phyloP scores from a whole-genome alignment of 2,797 vertebrate species.

The Morelia viridis region DNA sequence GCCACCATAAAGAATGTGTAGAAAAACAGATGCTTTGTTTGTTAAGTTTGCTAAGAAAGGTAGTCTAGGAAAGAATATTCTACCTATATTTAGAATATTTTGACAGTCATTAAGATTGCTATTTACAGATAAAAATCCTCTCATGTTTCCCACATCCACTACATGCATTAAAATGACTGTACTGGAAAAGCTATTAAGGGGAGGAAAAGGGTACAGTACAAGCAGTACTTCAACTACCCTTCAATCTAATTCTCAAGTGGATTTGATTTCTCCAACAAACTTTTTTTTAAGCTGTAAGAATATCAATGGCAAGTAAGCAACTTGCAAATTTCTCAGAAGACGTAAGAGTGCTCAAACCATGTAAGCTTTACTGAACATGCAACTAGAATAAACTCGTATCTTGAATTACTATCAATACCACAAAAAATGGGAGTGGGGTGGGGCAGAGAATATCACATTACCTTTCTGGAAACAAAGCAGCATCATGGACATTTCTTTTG shows the following conservation, averaged over 20 bases:
- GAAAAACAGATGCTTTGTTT: not conserved
- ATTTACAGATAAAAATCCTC: not conserved
- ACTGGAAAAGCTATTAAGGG: not conserved
- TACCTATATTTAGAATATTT: not conserved
- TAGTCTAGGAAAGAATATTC: not conserved
- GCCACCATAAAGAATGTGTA: not conserved
- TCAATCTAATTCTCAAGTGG: not conserved
- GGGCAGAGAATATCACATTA: not conserved
- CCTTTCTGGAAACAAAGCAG: not conserved
- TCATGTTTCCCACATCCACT: not conserved
- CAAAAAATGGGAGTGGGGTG: not conserved
- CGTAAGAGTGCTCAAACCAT: not conserved
- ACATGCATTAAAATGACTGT: not conserved
- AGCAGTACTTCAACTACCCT: not conserved
- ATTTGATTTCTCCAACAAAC: not conserved
- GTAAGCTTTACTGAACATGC: not conserved
- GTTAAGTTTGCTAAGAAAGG: not conserved
- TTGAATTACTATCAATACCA: not conserved
- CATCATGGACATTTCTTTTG: not conserved
- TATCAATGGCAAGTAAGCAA: not conserved
- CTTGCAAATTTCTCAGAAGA: not conserved
- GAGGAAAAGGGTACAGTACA: not conserved
- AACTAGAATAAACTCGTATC: not conserved
- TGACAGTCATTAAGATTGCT: not conserved
- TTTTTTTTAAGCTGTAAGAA: not conserved